Percentiles rank a stretch among this genome's conserved stretches.
These are phyloP conservation scores for Sebastes iracundus DNA, from an alignment of 2,797 vertebrate species.

Conservation along the genomic window DNA sequence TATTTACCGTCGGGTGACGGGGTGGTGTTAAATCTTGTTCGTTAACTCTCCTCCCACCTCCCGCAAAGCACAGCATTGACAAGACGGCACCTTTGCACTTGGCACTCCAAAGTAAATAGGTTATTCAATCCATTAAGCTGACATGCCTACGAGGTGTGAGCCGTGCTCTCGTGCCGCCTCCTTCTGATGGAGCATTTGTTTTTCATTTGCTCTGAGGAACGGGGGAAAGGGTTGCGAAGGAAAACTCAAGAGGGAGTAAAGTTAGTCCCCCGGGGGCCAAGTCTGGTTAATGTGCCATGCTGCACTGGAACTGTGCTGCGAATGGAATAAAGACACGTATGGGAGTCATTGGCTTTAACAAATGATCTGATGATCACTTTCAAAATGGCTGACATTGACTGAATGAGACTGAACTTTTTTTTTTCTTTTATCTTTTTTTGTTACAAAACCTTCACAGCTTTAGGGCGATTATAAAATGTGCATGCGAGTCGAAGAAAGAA, in stretches of 20 bases:
- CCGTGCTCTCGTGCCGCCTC: conserved; percentile 73
- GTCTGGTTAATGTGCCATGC: conserved; percentile 87
- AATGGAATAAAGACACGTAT: conserved; percentile 82
- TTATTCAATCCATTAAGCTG: conserved; percentile 82
- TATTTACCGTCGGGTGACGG: conserved; percentile 50
- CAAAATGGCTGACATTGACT: conserved; percentile 78
- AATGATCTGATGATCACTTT: conserved; percentile 80
- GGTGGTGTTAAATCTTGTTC: conserved; percentile 51
- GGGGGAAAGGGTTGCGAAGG: conserved; percentile 42
- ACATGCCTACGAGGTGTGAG: conserved; percentile 80
- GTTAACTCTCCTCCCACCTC: conserved; percentile 43
- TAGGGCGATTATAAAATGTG: conserved; percentile 36
- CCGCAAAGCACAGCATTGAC: conserved; percentile 45
- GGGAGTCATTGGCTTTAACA: conserved; percentile 80
- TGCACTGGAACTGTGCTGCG: conserved; percentile 78
- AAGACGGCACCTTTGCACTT: conserved; percentile 59
- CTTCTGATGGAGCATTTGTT: conserved; percentile 86
- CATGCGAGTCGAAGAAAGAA: conserved; percentile 23
- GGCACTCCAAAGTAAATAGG: conserved; percentile 76
- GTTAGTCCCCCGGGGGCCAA: conserved; percentile 77
- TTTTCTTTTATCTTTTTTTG: conserved; percentile 62
- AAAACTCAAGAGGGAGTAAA: conserved; percentile 76
- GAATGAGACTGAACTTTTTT: conserved; percentile 54
- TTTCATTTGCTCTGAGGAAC: conserved; percentile 83
- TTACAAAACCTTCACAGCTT: conserved; percentile 65